Evolutionary conservation across 2,113 vertebrate genomes (phyloP), one percentile per base, ranked within the genome.

Genomic region (Morone chrysops): DNA sequence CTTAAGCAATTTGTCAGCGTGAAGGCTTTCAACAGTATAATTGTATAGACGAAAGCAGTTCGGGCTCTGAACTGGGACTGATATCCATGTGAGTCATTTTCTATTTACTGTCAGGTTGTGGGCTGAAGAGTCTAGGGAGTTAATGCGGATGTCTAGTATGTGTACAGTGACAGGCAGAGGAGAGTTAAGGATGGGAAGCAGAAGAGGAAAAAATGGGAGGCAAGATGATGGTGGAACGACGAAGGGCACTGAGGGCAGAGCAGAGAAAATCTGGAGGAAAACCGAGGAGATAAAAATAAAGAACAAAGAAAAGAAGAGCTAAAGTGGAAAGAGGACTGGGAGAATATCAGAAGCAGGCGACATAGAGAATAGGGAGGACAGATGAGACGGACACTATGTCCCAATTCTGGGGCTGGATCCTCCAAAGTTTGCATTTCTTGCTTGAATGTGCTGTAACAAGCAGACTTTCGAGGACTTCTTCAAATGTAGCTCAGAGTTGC

Each of bases 41-140:
- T 85, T 83, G 82, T 84, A 56, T 3, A 84, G 83, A 84, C 54
- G 45, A 84, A 82, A 82, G 80, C 66, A 65, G 71, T 68, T 68
- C 22, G 31, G 69, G 73, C 68, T 80, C 67, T 2, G 50, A 25
- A 25, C 25, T 25, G 25, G 79, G 73, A 86, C 41, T 86, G 84
- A 89, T 84, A 89, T 86, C 63, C 77, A 50, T 70, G 50, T 81
- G 78, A 85, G 73, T 90, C 85, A 83, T 79, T 79, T 87, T 91
- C 81, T 81, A 81, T 82, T 90, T 88, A 75, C 84, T 87, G 90
- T 87, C 86, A 83, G 77, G 66, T n/a, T 75, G 86, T 80, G 77
- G 67, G 87, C 78, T 79, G 82, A 83, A 70, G 74, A 75, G 79
- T 83, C 77, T 31, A 0, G 68, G 74, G 82, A 88, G 79, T 78